Evolutionary conservation across 1,140 invertebrate species (phyloP).

Genomic region (Paramacrobiotus metropolitanus): DNA sequence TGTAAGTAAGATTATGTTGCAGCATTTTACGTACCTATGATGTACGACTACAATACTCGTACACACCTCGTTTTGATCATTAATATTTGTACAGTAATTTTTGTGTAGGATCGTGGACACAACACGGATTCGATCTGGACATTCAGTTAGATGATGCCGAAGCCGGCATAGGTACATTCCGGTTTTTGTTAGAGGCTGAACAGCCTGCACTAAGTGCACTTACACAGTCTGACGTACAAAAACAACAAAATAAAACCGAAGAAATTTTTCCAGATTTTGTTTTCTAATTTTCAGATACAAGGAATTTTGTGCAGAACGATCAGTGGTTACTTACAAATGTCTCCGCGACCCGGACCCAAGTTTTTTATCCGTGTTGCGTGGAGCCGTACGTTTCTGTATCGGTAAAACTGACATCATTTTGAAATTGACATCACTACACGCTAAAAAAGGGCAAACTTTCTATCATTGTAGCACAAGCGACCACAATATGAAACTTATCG

Average conservation of each 20-base stretch:
- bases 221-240: too few species aligned
- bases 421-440: too few species aligned
- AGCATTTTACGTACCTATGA: too few species aligned
- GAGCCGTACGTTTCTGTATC: neutral
- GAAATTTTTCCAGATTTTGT: neutral
- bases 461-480: too few species aligned
- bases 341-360: neutral
- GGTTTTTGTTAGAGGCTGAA: too few species aligned
- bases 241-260: too few species aligned
- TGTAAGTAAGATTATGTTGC: too few species aligned
- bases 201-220: too few species aligned
- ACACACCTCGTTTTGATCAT: neutral
- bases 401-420: too few species aligned
- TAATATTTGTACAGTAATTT: neutral
- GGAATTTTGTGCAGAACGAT: neutral
- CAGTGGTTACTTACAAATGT: neutral
- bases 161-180: neutral
- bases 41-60: too few species aligned
- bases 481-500: neutral
- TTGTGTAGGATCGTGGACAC: neutral
- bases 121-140: neutral
- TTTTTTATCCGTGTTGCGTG: neutral
- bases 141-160: neutral
- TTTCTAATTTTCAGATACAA: neutral
- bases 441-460: too few species aligned